Evolutionary conservation across 2,797 vertebrate species (phyloP), one percentile per base, ranked within the genome.

Genomic region (Manis crassicaudata): DNA sequence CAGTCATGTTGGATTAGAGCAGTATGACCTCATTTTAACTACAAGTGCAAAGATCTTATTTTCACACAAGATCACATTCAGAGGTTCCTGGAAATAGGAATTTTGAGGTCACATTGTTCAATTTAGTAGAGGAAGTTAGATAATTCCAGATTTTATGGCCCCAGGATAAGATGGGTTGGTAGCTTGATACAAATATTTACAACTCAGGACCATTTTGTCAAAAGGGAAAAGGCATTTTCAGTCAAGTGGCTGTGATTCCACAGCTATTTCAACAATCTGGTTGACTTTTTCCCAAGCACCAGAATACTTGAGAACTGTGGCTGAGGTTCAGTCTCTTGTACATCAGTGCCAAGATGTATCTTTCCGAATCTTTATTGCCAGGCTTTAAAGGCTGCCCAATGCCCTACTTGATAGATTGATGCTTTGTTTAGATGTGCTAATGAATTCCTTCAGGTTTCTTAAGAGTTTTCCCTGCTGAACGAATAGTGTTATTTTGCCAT

Each of bases 401-500:
- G 25, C 27, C n/a, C 8, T 88, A 52, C 50, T 50, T 88, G 58
- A 83, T 63, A 35, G 14, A 40, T 40, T 83, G 25, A 79, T 35
- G 1, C 7, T 50, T 92, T 86, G 43, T 67, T 87, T 75, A 92
- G 76, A 62, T 89, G 50, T 32, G 58, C 58, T 92, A 87, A 92
- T 82, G 62, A 81, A 73, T 50, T 43, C 2, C 35, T 96, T 80
- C 65, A 65, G 60, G 18, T 81, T 72, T 77, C 62, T 83, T 67
- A 81, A 32, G 43, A 85, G 43, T 25, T 94, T 43, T 40, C 21
- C 17, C 7, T 50, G 21, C 18, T 68, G 32, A 65, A 68, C 16
- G 67, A 62, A 68, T 40, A 95, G 8, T 83, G 37, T 82, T 81
- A 63, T 46, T 93, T 94, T 92, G 23, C 54, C 9, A 40, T 86